These are phyloP conservation scores for Chascanopsetta lugubris DNA, from an alignment of 2,113 vertebrate genomes.

Conservation along the genomic window DNA sequence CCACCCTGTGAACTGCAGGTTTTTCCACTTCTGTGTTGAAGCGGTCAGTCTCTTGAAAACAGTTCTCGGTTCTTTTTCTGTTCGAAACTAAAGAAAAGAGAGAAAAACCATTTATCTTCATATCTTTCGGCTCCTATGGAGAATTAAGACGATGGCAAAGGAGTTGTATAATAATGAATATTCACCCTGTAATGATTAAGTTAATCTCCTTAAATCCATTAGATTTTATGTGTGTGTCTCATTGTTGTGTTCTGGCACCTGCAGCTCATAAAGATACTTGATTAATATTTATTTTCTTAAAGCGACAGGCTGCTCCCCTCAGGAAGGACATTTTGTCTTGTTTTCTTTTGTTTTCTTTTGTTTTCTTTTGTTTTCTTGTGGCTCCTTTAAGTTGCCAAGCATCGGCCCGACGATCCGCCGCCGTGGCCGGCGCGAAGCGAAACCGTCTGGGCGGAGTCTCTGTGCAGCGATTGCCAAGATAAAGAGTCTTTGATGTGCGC, in stretches of 20 bases:
- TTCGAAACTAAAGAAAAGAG: no score
- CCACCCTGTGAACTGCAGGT: no score
- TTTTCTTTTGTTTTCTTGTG: constrained; percentile 41
- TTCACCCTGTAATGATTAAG: no score
- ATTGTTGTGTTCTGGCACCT: neutral
- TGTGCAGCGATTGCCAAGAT: constrained; percentile 46
- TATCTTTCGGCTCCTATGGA: no score
- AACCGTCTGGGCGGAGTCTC: constrained; percentile 51
- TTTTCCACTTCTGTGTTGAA: no score
- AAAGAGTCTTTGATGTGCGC: constrained; percentile 60
- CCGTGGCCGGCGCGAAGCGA: constrained; percentile 49
- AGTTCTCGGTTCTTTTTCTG: no score
- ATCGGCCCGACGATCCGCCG: constrained; percentile 8
- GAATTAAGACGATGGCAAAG: no score
- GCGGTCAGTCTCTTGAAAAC: no score
- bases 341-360: constrained; percentile 47
- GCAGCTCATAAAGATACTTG: neutral
- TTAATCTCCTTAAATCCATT: no score
- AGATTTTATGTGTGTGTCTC: no score
- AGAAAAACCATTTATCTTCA: no score
- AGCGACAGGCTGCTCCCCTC: constrained; percentile 3
- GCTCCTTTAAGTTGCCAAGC: constrained; percentile 33
- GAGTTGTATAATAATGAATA: no score
- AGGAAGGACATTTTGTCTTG: constrained; percentile 38
- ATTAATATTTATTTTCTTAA: neutral